phyloP scores from a whole-genome alignment of 1,140 invertebrate genomes.

The Pomacea maculata region DNA sequence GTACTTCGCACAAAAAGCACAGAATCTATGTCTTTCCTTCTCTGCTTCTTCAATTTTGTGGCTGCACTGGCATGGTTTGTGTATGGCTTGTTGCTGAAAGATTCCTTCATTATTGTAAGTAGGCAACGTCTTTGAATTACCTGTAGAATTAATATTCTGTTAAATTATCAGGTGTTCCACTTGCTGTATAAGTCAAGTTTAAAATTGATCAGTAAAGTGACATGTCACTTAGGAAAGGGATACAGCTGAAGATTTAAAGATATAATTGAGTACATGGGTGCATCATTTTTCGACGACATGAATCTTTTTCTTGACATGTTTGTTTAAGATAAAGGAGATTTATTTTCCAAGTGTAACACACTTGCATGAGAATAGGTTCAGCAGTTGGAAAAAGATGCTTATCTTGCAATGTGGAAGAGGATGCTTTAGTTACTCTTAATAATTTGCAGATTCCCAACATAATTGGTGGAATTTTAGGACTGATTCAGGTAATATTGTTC shows the following conservation, averaged over 20 bases:
- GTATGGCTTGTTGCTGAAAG: conserved; percentile 5
- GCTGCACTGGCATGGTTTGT: conserved; percentile 7
- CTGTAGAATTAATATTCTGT: background rate
- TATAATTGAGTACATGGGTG: too few relatives aligned
- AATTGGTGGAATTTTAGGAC: conserved; percentile 1
- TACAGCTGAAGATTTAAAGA: too few relatives aligned
- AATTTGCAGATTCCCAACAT: conserved; percentile 10
- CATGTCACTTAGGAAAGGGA: too few relatives aligned
- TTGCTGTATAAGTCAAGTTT: too few relatives aligned
- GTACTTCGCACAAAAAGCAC: conserved; percentile 7
- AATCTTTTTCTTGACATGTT: too few relatives aligned
- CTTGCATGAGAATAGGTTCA: too few relatives aligned
- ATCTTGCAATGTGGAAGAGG: too few relatives aligned
- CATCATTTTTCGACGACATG: too few relatives aligned
- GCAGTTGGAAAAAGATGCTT: too few relatives aligned
- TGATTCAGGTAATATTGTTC: conserved; percentile 2
- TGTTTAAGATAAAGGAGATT: too few relatives aligned
- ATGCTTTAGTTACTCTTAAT: background rate
- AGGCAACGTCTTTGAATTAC: background rate
- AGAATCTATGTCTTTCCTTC: conserved; percentile 12
- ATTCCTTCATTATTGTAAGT: conserved; percentile 15
- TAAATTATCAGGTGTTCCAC: background rate
- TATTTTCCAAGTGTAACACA: too few relatives aligned
- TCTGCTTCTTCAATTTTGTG: conserved; percentile 18
- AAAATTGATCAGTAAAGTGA: too few relatives aligned